Percentiles rank a stretch among this genome's conserved stretches.
Conservation (phyloP, 2,888 invertebrate species). For the Drosophila infuscata region DNA sequence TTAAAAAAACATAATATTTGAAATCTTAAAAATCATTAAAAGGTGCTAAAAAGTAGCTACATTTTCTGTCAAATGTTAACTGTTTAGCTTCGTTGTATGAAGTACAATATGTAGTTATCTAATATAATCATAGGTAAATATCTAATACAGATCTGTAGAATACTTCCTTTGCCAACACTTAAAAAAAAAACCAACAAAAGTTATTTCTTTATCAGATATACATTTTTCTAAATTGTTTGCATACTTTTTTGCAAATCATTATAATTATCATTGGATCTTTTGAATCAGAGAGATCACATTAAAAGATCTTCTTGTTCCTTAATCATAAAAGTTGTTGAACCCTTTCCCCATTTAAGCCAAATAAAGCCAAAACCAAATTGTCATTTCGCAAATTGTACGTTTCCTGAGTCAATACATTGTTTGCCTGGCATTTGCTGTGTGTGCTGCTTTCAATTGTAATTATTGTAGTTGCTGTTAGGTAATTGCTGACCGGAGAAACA, state of each 20-base stretch:
- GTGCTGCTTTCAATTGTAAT: conserved; percentile 49
- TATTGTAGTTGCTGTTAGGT: conserved; percentile 27
- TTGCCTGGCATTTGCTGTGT: conserved; percentile 8
- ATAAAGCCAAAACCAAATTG: background rate
- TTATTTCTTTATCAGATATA: background rate
- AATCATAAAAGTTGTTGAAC: conserved; percentile 14
- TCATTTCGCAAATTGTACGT: conserved; percentile 30
- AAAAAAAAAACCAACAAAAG: background rate
- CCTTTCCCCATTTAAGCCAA: background rate
- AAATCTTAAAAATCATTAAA: background rate
- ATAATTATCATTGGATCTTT: background rate
- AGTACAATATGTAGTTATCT: too few relatives aligned
- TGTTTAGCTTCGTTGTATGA: too few relatives aligned
- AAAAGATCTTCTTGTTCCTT: background rate
- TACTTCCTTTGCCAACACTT: background rate
- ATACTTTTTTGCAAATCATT: background rate
- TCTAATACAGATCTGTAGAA: background rate
- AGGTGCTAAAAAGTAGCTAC: background rate
- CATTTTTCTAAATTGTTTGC: background rate
- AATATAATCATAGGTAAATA: too few relatives aligned
- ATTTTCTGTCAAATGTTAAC: background rate
- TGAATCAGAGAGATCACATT: background rate
- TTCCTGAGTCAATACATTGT: conserved; percentile 44
- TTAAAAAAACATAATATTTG: background rate
- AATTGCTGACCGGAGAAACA: conserved; percentile 35